Percentiles rank a stretch among this genome's conserved stretches.
Evolutionary conservation across 2,113 vertebrate genomes (phyloP).

Genomic region (Silurus glanis): DNA sequence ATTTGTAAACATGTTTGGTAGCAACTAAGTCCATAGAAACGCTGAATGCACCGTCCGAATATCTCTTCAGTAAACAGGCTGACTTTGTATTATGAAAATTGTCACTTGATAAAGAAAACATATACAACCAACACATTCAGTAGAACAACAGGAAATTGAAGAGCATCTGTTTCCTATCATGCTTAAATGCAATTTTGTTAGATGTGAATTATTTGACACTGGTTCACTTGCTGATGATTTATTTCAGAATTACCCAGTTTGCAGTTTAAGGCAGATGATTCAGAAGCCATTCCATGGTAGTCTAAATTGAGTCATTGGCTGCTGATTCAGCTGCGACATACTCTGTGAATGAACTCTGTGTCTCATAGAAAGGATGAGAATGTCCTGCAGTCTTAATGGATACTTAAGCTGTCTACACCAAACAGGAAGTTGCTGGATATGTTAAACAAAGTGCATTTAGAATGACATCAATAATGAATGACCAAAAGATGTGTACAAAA

Average conservation of each 20-base stretch:
- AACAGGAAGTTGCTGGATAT: conserved; percentile 42
- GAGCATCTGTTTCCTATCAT: conserved; percentile 14
- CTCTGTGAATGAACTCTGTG: conserved; percentile 28
- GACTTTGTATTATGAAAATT: not conserved
- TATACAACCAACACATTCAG: conserved; percentile 17
- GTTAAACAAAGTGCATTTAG: conserved; percentile 13
- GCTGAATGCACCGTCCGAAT: not conserved
- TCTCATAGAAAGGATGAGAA: conserved; percentile 47
- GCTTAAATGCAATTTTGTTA: conserved; percentile 24
- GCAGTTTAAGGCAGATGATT: conserved; percentile 43
- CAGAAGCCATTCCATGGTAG: conserved; percentile 24
- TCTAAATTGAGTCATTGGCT: conserved; percentile 34
- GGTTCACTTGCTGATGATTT: conserved; percentile 32
- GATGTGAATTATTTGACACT: conserved; percentile 30
- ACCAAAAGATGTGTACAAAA: not conserved
- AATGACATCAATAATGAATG: not conserved
- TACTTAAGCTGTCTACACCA: conserved; percentile 30
- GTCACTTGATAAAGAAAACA: conserved; percentile 10
- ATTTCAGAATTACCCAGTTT: conserved; percentile 41
- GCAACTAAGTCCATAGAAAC: not conserved
- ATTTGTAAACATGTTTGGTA: not conserved
- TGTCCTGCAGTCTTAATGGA: conserved; percentile 30
- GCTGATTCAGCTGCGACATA: conserved; percentile 40
- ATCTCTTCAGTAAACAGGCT: not conserved
- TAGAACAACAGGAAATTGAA: conserved; percentile 3